Conservation (phyloP, 1,140 invertebrate genomes). For the Brachystomella parvula region DNA sequence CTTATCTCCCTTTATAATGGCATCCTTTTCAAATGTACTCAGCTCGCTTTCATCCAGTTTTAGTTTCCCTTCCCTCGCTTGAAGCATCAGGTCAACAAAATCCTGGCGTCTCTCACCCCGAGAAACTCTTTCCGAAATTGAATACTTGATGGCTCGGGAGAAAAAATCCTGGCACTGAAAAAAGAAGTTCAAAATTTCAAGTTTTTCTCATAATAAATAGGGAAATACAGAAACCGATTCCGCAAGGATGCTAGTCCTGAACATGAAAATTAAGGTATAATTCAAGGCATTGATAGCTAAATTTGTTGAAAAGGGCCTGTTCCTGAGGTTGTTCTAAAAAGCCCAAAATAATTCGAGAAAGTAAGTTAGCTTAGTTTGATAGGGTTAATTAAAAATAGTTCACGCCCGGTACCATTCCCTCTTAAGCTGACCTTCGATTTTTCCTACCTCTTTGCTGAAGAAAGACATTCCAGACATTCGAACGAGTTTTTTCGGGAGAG, state of each 20-base stretch:
- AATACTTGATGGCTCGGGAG: not conserved
- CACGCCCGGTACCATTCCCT: not conserved
- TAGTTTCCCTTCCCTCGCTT: constrained; percentile 39
- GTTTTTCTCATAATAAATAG: not conserved
- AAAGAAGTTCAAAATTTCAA: not conserved
- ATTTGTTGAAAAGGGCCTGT: not conserved
- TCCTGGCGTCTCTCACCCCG: constrained; percentile 24
- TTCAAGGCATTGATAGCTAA: not conserved
- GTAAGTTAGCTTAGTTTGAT: not conserved
- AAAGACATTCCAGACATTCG: not conserved
- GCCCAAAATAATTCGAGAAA: not conserved
- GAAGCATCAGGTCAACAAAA: constrained; percentile 46
- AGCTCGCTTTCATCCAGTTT: constrained; percentile 16
- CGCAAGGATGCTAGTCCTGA: no score
- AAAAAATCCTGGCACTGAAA: constrained; percentile 22
- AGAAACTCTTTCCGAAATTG: constrained; percentile 9
- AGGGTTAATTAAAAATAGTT: not conserved
- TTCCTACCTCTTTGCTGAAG: not conserved
- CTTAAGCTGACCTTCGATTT: not conserved
- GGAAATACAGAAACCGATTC: not conserved
- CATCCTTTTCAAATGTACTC: constrained; percentile 22
- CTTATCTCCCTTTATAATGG: constrained; percentile 30
- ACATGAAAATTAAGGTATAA: not conserved
- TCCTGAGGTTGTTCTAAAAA: not conserved
- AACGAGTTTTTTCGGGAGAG: not conserved